These are phyloP conservation scores for Dascillus cervinus DNA, from an alignment of 2,888 invertebrate species.

Conservation along the genomic window DNA sequence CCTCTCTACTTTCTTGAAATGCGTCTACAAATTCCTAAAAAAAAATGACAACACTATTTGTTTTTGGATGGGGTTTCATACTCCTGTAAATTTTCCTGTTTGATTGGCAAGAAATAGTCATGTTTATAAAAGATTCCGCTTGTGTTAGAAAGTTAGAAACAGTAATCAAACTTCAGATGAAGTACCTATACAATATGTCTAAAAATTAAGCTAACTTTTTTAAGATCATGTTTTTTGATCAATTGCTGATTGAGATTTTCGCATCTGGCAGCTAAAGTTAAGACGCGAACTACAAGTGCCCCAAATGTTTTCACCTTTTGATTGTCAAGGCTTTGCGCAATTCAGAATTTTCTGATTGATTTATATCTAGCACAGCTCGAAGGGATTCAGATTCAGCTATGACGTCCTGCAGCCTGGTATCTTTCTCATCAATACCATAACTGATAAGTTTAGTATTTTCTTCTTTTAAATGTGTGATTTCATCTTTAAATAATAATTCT, in stretches of 20 bases:
- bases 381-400: conserved; percentile 66
- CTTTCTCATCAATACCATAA: conserved; percentile 30
- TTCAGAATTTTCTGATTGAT: conserved; percentile 76
- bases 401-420: conserved; percentile 30
- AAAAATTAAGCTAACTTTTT: conserved; percentile 50
- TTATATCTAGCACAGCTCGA: conserved; percentile 79
- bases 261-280: conserved; percentile 69
- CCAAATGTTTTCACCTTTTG: conserved; percentile 70
- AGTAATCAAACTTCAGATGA: too few species aligned
- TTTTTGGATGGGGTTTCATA: too few species aligned
- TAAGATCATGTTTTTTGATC: conserved; percentile 60
- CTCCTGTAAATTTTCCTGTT: too few species aligned
- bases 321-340: conserved; percentile 60
- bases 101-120: too few species aligned
- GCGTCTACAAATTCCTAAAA: too few species aligned
- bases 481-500: conserved; percentile 26
- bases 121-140: too few species aligned
- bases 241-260: conserved; percentile 77
- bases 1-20: too few species aligned
- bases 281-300: conserved; percentile 64
- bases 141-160: too few species aligned
- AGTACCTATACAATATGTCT: conserved; percentile 1
- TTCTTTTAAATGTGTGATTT: conserved; percentile 30
- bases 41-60: too few species aligned
- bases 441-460: conserved; percentile 33